phyloP scores from a whole-genome alignment of 2,797 vertebrate species.

The Spondyliosoma cantharus region DNA sequence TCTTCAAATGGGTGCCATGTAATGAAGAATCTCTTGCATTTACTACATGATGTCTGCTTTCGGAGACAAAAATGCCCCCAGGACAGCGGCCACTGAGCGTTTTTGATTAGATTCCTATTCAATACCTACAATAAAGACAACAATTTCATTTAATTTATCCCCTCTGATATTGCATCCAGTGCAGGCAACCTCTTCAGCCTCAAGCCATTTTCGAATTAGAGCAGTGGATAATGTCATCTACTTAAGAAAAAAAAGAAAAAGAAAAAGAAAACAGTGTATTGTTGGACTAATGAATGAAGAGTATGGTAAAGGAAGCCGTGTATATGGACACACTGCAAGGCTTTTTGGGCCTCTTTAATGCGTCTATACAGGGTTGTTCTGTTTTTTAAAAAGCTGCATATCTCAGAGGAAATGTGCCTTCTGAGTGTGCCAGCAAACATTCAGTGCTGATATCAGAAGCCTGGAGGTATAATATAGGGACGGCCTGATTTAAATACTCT shows the following conservation, averaged over 20 bases:
- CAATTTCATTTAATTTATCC: slow-evolving; percentile 51
- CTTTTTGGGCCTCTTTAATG: slow-evolving; percentile 1
- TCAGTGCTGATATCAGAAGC: slow-evolving; percentile 1
- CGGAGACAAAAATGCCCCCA: slow-evolving; percentile 22
- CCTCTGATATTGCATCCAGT: slow-evolving; percentile 43
- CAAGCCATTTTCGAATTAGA: slow-evolving; percentile 58
- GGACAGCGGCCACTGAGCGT: slow-evolving; percentile 6
- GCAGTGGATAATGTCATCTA: slow-evolving; percentile 49
- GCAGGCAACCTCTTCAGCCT: slow-evolving; percentile 42
- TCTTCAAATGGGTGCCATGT: slow-evolving; percentile 30
- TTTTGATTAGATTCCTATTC: slow-evolving; percentile 54
- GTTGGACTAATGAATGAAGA: slow-evolving; percentile 33
- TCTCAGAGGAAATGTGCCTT: not conserved
- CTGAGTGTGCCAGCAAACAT: slow-evolving; percentile 13
- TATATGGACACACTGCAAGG: not conserved
- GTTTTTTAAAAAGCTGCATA: not conserved
- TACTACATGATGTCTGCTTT: slow-evolving; percentile 28
- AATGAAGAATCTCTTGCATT: slow-evolving; percentile 14
- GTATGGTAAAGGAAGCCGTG: slow-evolving; percentile 16
- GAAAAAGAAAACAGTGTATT: not conserved
- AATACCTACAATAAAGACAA: slow-evolving; percentile 39
- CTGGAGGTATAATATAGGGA: not conserved
- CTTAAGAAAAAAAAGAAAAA: slow-evolving; percentile 17
- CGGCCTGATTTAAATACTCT: not conserved
- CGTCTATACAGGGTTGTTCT: not conserved